phyloP scores from a whole-genome alignment of 2,113 vertebrate genomes.

The Oxygymnocypris stewartii region DNA sequence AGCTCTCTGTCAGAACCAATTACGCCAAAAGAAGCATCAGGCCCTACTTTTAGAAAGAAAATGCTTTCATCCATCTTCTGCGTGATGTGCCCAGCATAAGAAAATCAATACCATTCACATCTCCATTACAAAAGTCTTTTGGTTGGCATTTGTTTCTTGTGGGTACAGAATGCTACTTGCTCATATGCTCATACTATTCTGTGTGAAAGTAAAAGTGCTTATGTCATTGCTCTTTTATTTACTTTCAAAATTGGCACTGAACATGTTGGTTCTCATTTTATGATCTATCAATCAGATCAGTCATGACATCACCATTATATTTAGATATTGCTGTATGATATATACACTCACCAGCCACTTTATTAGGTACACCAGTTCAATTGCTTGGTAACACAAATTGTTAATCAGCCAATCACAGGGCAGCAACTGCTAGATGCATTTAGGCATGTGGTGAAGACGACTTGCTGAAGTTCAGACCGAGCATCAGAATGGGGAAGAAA shows the following conservation, averaged over 20 bases:
- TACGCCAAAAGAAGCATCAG: conserved; percentile 63
- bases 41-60: conserved; percentile 58
- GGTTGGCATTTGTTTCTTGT: conserved; percentile 27
- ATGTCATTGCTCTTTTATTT: conserved; percentile 18
- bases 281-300: neutral
- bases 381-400: too few relatives aligned
- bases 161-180: conserved; percentile 27
- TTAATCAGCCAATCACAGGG: too few relatives aligned
- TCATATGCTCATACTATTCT: conserved; percentile 44
- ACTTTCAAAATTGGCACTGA: neutral
- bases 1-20: conserved; percentile 67
- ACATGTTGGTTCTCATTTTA: neutral
- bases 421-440: too few relatives aligned
- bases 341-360: too few relatives aligned
- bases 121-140: conserved; percentile 60
- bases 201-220: conserved; percentile 11
- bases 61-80: conserved; percentile 69
- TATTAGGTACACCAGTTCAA: too few relatives aligned
- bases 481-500: too few relatives aligned
- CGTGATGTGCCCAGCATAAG: conserved; percentile 53
- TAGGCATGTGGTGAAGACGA: too few relatives aligned
- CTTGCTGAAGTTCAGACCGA: too few relatives aligned
- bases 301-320: neutral
- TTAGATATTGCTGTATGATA: neutral
- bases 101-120: conserved; percentile 67